These are phyloP conservation scores for Mylabris sibirica DNA, from an alignment of 2,888 invertebrate species.

Conservation along the genomic window DNA sequence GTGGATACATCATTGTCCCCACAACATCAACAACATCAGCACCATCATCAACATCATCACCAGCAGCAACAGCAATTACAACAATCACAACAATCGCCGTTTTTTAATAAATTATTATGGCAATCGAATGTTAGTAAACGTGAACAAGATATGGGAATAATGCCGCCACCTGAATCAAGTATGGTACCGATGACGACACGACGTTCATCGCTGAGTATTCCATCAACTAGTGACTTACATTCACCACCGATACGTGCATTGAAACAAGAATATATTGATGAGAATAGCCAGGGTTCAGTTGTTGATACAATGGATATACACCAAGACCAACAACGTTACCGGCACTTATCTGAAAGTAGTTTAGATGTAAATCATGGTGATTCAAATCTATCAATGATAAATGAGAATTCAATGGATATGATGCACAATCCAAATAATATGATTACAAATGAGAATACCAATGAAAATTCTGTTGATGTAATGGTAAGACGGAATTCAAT, in stretches of 20 bases:
- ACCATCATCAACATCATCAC: not conserved
- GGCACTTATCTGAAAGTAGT: constrained; percentile 60
- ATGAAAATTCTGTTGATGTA: constrained; percentile 54
- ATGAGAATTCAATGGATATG: constrained; percentile 64
- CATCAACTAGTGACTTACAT: constrained; percentile 67
- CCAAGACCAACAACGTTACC: constrained; percentile 48
- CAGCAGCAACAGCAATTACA: constrained; percentile 12
- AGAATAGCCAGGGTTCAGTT: constrained; percentile 74
- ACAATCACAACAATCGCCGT: constrained; percentile 34
- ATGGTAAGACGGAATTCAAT: constrained; percentile 48
- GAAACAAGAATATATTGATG: constrained; percentile 76
- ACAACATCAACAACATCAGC: not conserved
- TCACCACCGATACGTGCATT: constrained; percentile 65
- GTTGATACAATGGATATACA: constrained; percentile 54
- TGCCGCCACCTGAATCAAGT: constrained; percentile 73
- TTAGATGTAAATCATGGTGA: constrained; percentile 60
- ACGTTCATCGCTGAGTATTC: constrained; percentile 67
- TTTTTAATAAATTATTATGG: constrained; percentile 54
- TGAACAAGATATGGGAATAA: constrained; percentile 69
- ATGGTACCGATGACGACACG: constrained; percentile 67
- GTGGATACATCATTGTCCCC: constrained; percentile 45
- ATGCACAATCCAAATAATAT: constrained; percentile 49
- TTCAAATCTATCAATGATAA: constrained; percentile 60
- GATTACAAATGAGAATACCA: constrained; percentile 53
- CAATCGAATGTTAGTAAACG: constrained; percentile 60